Evolutionary conservation across 2,797 vertebrate genomes (phyloP), one percentile per base, ranked within the genome.

Genomic region (Chaunax sp.): DNA sequence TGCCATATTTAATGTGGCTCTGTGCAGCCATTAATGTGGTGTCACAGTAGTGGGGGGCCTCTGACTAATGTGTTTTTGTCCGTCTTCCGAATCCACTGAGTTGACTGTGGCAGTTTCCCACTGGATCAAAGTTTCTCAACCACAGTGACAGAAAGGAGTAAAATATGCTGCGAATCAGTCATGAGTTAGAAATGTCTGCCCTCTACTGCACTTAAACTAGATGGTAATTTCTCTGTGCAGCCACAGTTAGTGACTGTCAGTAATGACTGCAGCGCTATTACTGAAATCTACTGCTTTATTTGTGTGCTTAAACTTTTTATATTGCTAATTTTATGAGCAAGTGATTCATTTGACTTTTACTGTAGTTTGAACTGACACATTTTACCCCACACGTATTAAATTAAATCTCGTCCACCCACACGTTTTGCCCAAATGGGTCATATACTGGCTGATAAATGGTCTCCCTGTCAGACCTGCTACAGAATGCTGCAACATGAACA

Each of bases 21-120:
- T 74, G 19, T 64, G 61, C 28, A 61, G 37, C 64, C 72, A 75
- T 78, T 64, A 69, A 53, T 41, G 47, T n/a, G 35, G 11, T 50
- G 56, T 50, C 63, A 67, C 69, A 72, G 53, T 66, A 54, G 52
- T 37, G 35, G 65, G 68, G 75, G 65, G 73, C 67, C 26, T 62
- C 43, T 47, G 52, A 66, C 75, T 70, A 64, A 69, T 82, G 69
- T 60, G 43, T 75, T 85, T 82, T 72, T 77, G 58, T 70, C 50
- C 38, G 26, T 67, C 44, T 43, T 65, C 72, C 30, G 30, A 63
- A 77, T 77, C 73, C 55, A 72, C 52, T 23, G 19, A 56, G 55
- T 55, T 50, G 30, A 60, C 54, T 70, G 45, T 56, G 67, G 53
- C 64, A 77, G 75, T 70, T 71, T 38, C 61, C 58, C 25, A 70